Percentiles rank a stretch among this genome's conserved stretches.
These are phyloP conservation scores for Lepilemur septentrionalis DNA, from an alignment of 2,797 vertebrate species.

Conservation along the genomic window DNA sequence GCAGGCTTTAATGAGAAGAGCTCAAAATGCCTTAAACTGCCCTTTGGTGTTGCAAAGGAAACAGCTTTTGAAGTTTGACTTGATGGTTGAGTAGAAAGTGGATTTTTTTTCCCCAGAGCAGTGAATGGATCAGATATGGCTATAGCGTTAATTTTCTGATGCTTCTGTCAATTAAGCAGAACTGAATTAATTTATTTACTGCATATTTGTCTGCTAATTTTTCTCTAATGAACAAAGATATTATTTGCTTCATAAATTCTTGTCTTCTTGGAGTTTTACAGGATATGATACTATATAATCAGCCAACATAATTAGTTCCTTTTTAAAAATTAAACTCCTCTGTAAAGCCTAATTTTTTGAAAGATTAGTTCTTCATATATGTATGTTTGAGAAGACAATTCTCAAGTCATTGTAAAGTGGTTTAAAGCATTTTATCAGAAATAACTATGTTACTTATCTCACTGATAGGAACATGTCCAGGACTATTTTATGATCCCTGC, in stretches of 20 bases:
- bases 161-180: slow-evolving; percentile 18
- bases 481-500: not conserved
- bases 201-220: not conserved
- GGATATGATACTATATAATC: not conserved
- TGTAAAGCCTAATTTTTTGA: slow-evolving; percentile 3
- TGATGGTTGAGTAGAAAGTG: slow-evolving; percentile 1
- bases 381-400: slow-evolving; percentile 31
- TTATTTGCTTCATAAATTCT: slow-evolving; percentile 40
- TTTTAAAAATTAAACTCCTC: slow-evolving; percentile 1
- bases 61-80: not conserved
- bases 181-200: slow-evolving; percentile 53
- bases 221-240: slow-evolving; percentile 36
- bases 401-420: not conserved
- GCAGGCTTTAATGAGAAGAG: not conserved
- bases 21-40: not conserved
- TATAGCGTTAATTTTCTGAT: slow-evolving; percentile 3
- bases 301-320: not conserved
- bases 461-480: not conserved
- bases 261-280: slow-evolving; percentile 37
- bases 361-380: slow-evolving; percentile 10
- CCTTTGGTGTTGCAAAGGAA: slow-evolving; percentile 4
- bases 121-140: not conserved
- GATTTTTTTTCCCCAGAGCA: not conserved
- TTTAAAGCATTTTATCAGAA: slow-evolving; percentile 42
- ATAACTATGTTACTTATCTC: not conserved